Percentiles rank a stretch among this genome's conserved stretches.
Evolutionary conservation across 2,888 invertebrate species (phyloP).

Genomic region (Dasypolia templi): DNA sequence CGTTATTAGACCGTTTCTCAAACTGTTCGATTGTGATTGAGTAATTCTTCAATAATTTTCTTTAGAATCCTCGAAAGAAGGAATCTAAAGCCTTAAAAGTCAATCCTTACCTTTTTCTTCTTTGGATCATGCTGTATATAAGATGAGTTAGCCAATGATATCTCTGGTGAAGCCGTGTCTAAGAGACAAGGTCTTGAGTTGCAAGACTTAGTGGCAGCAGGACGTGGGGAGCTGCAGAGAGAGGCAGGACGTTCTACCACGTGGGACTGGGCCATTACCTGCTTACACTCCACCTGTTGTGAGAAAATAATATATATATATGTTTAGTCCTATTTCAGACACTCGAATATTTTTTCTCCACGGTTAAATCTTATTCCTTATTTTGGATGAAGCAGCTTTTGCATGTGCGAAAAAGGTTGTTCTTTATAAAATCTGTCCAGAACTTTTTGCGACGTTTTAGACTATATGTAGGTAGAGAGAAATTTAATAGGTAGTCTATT

Average conservation of each 20-base stretch:
- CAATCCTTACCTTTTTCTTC: slow-evolving; percentile 91
- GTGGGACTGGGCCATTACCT: slow-evolving; percentile 98
- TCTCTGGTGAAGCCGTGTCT: slow-evolving; percentile 93
- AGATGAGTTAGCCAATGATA: slow-evolving; percentile 94
- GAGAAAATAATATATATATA: slow-evolving; percentile 70
- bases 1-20: no score
- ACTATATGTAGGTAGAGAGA: no score
- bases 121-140: slow-evolving; percentile 96
- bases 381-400: no score
- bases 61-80: background rate
- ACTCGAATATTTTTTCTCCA: background rate
- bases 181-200: slow-evolving; percentile 95
- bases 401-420: no score
- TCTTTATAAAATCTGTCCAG: no score
- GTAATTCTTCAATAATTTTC: background rate
- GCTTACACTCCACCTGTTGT: slow-evolving; percentile 94
- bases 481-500: no score
- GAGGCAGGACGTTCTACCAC: slow-evolving; percentile 94
- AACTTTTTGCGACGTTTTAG: no score
- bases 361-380: no score
- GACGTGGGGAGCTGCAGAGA: slow-evolving; percentile 94
- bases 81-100: no score
- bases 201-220: slow-evolving; percentile 95
- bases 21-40: background rate
- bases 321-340: no score